These are phyloP conservation scores for Homalodisca vitripennis DNA, from an alignment of 1,140 invertebrate genomes.

Conservation along the genomic window DNA sequence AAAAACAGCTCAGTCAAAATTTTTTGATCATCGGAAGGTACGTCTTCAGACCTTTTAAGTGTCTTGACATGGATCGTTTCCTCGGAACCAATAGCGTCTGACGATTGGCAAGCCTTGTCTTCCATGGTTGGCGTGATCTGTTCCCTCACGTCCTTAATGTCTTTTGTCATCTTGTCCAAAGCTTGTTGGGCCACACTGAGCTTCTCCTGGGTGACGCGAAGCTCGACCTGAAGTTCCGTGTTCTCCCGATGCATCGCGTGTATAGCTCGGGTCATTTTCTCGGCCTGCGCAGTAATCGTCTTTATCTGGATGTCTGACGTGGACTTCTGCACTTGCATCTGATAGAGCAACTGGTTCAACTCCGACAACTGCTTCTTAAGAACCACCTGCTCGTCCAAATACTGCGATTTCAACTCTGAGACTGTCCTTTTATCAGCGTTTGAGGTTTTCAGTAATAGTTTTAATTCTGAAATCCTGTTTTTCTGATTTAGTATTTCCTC, in stretches of 20 bases:
- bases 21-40: too few species aligned
- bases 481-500: background rate
- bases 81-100: too few species aligned
- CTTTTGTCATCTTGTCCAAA: background rate
- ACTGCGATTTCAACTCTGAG: background rate
- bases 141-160: too few species aligned
- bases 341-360: background rate
- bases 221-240: constrained; percentile 11
- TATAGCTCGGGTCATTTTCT: background rate
- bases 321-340: constrained; percentile 8
- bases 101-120: too few species aligned
- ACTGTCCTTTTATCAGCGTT: background rate
- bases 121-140: too few species aligned
- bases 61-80: too few species aligned
- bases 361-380: constrained; percentile 11
- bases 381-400: background rate
- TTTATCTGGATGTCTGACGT: constrained; percentile 1
- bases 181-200: constrained; percentile 18
- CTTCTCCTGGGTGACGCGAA: background rate
- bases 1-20: too few species aligned
- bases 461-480: constrained; percentile 12
- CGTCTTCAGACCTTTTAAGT: too few species aligned
- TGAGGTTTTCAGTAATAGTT: background rate
- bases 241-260: constrained; percentile 4
- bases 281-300: background rate